Conservation (phyloP, 1,140 invertebrate genomes). For the Hycleus cichorii region DNA sequence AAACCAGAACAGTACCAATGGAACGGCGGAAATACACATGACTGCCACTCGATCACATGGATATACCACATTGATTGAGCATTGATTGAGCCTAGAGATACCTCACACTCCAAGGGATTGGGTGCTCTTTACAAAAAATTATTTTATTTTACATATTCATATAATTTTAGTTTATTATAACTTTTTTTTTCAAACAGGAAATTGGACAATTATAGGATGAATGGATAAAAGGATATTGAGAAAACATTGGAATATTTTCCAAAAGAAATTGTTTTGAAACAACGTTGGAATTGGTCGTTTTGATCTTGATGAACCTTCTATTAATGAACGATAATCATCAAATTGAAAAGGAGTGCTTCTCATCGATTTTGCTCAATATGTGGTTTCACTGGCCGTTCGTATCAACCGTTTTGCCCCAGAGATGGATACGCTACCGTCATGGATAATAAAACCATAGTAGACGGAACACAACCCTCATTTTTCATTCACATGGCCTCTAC, state of each 20-base stretch:
- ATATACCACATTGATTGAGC: slow-evolving; percentile 23
- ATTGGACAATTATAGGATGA: background rate
- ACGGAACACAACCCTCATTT: slow-evolving; percentile 5
- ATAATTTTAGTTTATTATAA: background rate
- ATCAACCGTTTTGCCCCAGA: slow-evolving; percentile 14
- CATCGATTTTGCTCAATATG: slow-evolving; percentile 15
- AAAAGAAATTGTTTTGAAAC: too few species aligned
- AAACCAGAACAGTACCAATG: slow-evolving; percentile 31
- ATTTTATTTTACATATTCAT: slow-evolving; percentile 29
- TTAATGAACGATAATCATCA: too few species aligned
- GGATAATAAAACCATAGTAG: slow-evolving; percentile 13
- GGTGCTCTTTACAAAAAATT: slow-evolving; percentile 35
- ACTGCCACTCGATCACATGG: slow-evolving; percentile 23
- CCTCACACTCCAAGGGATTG: slow-evolving; percentile 33
- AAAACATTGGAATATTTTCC: too few species aligned
- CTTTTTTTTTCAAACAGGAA: background rate
- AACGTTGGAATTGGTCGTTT: too few species aligned
- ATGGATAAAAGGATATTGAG: too few species aligned
- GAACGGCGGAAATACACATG: slow-evolving; percentile 22
- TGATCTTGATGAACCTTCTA: too few species aligned
- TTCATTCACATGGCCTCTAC: slow-evolving; percentile 14
- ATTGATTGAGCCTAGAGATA: slow-evolving; percentile 31
- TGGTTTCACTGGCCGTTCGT: slow-evolving; percentile 13
- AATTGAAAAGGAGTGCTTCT: slow-evolving; percentile 6
- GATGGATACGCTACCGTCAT: slow-evolving; percentile 13